A percentile compares a stretch with the other conserved stretches of the same genome.
Conservation (phyloP, 2,113 vertebrate species). For the Rhinoptilus africanus region DNA sequence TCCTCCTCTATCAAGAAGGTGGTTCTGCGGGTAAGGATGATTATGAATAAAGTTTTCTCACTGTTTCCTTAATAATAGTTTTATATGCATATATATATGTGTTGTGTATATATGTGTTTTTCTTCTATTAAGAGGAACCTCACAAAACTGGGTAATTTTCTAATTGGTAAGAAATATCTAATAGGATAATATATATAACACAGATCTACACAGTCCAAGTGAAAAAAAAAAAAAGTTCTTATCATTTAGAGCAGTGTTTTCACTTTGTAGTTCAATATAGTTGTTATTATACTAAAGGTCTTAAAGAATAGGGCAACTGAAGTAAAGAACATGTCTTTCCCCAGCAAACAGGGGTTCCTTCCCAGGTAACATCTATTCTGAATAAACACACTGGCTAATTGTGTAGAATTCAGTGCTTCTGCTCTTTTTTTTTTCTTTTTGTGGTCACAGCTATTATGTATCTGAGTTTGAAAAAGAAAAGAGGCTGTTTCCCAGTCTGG, state of each 20-base stretch:
- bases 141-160: not conserved
- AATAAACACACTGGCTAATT: not conserved
- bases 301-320: not conserved
- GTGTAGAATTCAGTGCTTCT: not conserved
- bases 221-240: not conserved
- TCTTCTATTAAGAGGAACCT: not conserved
- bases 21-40: not conserved
- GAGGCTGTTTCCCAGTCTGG: not conserved
- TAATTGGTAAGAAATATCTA: not conserved
- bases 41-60: not conserved
- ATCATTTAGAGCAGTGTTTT: not conserved
- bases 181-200: not conserved
- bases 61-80: not conserved
- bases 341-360: not conserved
- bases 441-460: not conserved
- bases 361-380: accelerated
- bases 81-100: not conserved
- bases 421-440: not conserved
- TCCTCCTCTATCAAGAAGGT: not conserved
- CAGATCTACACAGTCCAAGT: not conserved
- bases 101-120: no score
- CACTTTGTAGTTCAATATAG: not conserved
- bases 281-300: not conserved
- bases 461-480: not conserved
- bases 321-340: not conserved